Base-by-base conservation (phyloP, 2,888 invertebrate genomes). In the Lissocephala sabroskyi region DNA sequence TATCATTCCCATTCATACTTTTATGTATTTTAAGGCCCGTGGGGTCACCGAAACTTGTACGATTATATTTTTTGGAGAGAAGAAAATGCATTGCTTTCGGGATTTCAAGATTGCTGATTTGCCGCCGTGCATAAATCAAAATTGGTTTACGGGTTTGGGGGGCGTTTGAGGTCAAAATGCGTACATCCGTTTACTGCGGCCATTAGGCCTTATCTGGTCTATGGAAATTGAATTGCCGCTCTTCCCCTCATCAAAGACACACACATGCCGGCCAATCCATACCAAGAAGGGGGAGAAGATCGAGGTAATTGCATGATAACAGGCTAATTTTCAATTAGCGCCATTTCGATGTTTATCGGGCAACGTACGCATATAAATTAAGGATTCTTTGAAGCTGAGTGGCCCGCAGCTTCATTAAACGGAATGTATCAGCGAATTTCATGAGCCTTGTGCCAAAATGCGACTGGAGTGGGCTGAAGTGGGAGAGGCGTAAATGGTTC, bases 281-380 rank as follows among this genome's bases (percentile, higher is more conserved):
- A 45, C 7, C 17, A 14, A 30, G 23, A 10, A 35, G 7, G 11
- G 18, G 16, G 19, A 40, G 59, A 46, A 33, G 46, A 46, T 56
- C 52, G 36, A 70, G 75, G 71, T 70, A 70, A 70, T 71, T 75
- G 70, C 61, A 58, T 61, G 70, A 70, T 70, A 70, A 71, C 59
- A 70, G 65, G 55, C 77, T 74, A 74, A 75, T 77, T 74, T 74
- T 74, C 77, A 74, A 74, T 74, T 74, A 77, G 75, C 74, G 65
- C 71, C 64, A 65, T 66, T 70, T 71, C 75, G 70, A 70, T 70
- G 67, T 67, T 46, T 46, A 46, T 46, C 46, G 33, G 10, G 14
- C 13, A 19, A 11, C 32, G 26, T 23, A 58, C 64, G 59, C 49
- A 66, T 71, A 68, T 79, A 80, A 79, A 79, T 79, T 80, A 75